A percentile compares a stretch with the other conserved stretches of the same genome.
phyloP scores from a whole-genome alignment of 1,140 invertebrate species.

The Maconellicoccus hirsutus region DNA sequence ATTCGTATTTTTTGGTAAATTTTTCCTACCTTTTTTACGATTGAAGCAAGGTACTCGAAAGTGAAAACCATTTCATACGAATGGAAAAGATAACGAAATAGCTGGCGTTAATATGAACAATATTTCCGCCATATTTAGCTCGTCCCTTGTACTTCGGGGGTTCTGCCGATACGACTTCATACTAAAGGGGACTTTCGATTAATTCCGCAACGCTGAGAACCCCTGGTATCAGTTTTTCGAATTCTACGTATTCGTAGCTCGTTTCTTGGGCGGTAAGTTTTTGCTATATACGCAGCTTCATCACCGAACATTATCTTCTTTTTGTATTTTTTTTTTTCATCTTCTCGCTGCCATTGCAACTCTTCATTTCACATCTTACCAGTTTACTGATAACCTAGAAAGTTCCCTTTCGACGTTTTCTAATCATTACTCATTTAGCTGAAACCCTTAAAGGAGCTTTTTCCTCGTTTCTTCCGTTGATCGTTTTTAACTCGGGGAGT shows the following conservation, averaged over 20 bases:
- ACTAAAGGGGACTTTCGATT: background rate
- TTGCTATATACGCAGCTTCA: background rate
- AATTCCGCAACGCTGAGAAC: background rate
- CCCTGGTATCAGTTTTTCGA: background rate
- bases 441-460: background rate
- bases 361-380: constrained; percentile 2
- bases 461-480: background rate
- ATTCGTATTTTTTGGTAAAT: too few species aligned
- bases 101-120: constrained; percentile 1
- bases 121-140: constrained; percentile 2
- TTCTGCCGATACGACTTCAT: background rate
- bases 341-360: background rate
- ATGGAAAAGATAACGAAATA: background rate
- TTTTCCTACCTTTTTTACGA: too few species aligned
- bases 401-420: constrained; percentile 7
- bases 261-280: background rate
- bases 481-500: too few species aligned
- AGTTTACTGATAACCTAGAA: constrained; percentile 9
- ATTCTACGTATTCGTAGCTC: background rate
- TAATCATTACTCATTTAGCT: background rate
- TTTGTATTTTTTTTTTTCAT: background rate
- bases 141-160: background rate
- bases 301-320: constrained; percentile 3
- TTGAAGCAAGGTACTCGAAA: too few species aligned
- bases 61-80: background rate